Evolutionary conservation across 2,888 invertebrate species (phyloP), one percentile per base, ranked within the genome.

Genomic region (Drosophila monieri): DNA sequence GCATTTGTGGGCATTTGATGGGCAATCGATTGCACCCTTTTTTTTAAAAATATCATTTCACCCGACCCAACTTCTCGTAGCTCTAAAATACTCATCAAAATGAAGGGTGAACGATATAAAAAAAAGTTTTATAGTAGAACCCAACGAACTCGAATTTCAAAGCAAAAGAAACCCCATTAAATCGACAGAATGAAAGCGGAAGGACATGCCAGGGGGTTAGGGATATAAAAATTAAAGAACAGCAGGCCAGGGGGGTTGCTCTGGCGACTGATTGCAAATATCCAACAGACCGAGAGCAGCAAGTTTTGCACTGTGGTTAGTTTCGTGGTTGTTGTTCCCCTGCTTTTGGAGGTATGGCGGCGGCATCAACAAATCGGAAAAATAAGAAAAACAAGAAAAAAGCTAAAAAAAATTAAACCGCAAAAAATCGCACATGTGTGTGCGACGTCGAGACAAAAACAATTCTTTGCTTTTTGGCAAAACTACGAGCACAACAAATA

Each of bases 321-420:
- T 76, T 59, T 69, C 21, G 49, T 10, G 18, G 39, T 41, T 60
- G 3, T 18, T 47, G 27, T 47, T 46, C 37, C 44, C 41, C 25
- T 12, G 66, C 64, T 67, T 61, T 80, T 68, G 80, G 86, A 83
- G 80, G 80, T 83, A 86, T 77, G 85, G 76, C 83, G n/a, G n/a
- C n/a, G 57, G 23, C 62, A 41, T 23, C 35, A 48, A 53, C 52
- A 65, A 64, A 35, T 44, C 30, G 15, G n/a, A 32, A 30, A 49
- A 15, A 41, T 9, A 41, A n/a, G 4, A 37, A 37, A n/a, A 14
- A n/a, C 6, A n/a, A 39, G 1, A 39, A 10, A 8, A 15, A 18
- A 12, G 5, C 35, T n/a, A n/a, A 9, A 44, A 18, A 25, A n/a
- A 35, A 35, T 35, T 6, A 35, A 14, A 35, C 35, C 6, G 2